Percentiles rank a stretch among this genome's conserved stretches.
Conservation (phyloP, 2,888 invertebrate genomes). For the Drosophila dives region DNA sequence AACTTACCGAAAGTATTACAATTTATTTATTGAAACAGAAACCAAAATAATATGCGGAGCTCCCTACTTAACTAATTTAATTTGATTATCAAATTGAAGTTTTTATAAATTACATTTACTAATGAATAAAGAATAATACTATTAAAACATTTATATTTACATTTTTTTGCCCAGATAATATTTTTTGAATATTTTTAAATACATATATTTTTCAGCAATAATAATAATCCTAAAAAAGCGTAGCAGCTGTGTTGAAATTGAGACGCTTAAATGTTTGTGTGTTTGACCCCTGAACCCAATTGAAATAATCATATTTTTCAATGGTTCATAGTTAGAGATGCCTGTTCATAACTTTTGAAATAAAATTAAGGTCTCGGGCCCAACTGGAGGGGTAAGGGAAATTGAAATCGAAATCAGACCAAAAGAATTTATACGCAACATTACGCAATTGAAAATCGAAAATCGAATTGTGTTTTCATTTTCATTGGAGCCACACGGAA, state of each 20-base stretch:
- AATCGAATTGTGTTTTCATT: conserved; percentile 70
- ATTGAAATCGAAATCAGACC: conserved; percentile 31
- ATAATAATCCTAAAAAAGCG: background rate
- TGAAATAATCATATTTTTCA: conserved; percentile 26
- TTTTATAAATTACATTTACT: too few relatives aligned
- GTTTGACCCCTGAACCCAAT: background rate
- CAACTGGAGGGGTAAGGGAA: background rate
- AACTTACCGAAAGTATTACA: background rate
- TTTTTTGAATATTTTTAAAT: background rate
- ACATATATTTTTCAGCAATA: background rate
- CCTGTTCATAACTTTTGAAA: conserved; percentile 60
- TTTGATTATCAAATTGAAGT: background rate
- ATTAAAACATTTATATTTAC: too few relatives aligned
- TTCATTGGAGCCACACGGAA: conserved; percentile 38
- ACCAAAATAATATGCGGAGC: background rate
- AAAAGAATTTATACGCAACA: conserved; percentile 74
- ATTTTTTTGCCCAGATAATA: background rate
- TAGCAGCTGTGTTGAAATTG: conserved; percentile 1
- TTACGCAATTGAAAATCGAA: conserved; percentile 78
- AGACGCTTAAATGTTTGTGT: background rate
- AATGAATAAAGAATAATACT: too few relatives aligned
- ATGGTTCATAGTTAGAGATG: conserved; percentile 9
- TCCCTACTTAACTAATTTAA: background rate
- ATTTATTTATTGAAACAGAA: background rate
- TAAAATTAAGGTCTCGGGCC: conserved; percentile 52